Base-by-base conservation (phyloP, 2,797 vertebrate genomes). In the Siniperca scherzeri region DNA sequence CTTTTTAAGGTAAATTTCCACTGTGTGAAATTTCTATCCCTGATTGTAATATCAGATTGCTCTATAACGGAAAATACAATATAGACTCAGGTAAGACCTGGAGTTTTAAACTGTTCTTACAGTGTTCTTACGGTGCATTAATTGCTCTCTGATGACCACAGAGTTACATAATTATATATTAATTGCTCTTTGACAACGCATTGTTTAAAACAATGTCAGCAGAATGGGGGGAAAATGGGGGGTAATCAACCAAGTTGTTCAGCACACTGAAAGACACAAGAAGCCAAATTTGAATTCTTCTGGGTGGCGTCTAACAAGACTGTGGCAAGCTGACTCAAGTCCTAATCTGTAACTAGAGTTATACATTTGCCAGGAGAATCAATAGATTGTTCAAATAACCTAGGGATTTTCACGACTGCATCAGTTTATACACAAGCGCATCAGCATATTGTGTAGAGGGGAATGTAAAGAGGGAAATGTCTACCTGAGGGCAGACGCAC, bases 361-460 rank as follows among this genome's bases (percentile, higher is more conserved):
- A n/a, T 55, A 48, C 6, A 30, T 50, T 60, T 78, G 53, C 57
- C 70, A 61, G 30, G 38, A 74, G 71, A 78, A 52, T 71, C 33
- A 22, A 19, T 38, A 67, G 62, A 69, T 76, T 74, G 71, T 78
- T 80, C 46, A 69, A 50, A 82, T 72, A 53, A 57, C 62, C 44
- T 27, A 5, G 21, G 70, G 36, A 55, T 69, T 42, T 80, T 66
- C 27, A 50, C 48, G 50, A 22, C 8, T 70, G 36, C 48, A 30
- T 76, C 56, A 50, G 11, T 77, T 64, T 82, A 44, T 62, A 66
- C 17, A 40, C 38, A 55, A 70, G 42, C 48, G 22, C 13, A n/a
- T 21, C 22, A 5, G 27, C 2, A 0, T 59, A 50, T 52, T 53
- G 44, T n/a, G 48, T 11, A 21, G 64, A n/a, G 7, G n/a, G 2